Evolutionary conservation across 2,888 invertebrate species (phyloP).

Genomic region (Drosophila barbarae): DNA sequence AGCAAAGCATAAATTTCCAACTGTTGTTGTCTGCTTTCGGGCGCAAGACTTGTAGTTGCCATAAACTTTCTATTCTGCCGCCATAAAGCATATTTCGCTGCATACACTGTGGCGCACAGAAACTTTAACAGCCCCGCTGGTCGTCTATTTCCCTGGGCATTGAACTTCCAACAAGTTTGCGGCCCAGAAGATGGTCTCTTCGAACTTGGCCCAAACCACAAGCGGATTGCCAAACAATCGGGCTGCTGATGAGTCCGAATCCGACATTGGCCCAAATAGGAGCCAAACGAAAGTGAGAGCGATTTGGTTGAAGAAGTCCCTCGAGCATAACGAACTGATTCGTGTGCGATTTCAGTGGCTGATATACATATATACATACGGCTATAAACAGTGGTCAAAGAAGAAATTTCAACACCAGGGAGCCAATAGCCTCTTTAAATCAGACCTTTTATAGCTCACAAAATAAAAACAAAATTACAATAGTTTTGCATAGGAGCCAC

Average conservation of each 20-base stretch:
- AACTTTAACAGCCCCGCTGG: constrained; percentile 1
- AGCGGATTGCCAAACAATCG: constrained; percentile 34
- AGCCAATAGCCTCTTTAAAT: neutral
- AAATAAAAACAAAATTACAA: neutral
- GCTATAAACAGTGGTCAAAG: constrained; percentile 5
- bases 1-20: neutral
- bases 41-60: constrained; percentile 8
- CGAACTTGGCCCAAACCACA: constrained; percentile 21
- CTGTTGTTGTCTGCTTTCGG: constrained; percentile 9
- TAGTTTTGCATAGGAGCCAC: neutral
- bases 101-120: constrained; percentile 15
- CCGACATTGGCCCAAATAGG: constrained; percentile 21
- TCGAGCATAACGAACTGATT: constrained; percentile 28
- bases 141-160: constrained; percentile 19
- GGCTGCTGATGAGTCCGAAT: constrained; percentile 39
- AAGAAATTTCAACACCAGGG: neutral
- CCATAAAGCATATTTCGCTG: constrained; percentile 5
- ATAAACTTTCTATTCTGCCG: constrained; percentile 14
- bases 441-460: neutral
- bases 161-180: constrained; percentile 22
- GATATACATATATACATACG: neutral
- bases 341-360: constrained; percentile 6
- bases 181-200: neutral
- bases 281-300: constrained; percentile 31
- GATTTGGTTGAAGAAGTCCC: constrained; percentile 9